Conservation (phyloP, 37 sponge, comb jelly and placozoan species). For the Spongilla lacustris region DNA sequence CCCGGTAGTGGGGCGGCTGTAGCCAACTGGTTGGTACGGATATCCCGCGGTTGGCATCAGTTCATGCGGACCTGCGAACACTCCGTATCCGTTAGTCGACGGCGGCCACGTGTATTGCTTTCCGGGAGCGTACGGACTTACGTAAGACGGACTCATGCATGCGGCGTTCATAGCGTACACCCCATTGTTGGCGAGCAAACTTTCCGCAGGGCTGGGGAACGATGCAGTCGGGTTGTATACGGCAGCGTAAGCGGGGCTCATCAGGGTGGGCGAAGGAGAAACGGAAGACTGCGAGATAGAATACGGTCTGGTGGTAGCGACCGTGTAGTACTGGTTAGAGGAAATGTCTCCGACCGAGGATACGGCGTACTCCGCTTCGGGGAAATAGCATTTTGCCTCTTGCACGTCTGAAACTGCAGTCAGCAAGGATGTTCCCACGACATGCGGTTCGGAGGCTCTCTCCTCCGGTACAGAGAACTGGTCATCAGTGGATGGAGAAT, state of each 20-base stretch:
- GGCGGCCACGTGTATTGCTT: constrained; percentile 67
- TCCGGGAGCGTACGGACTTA: constrained; percentile 55
- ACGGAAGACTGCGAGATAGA: constrained; percentile 20
- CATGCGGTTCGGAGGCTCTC: constrained; percentile 34
- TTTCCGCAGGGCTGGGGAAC: not conserved
- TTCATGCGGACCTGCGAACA: constrained; percentile 54
- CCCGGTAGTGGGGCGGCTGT: too few species aligned
- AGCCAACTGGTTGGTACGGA: too few species aligned
- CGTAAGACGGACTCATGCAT: constrained; percentile 57
- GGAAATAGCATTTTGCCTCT: constrained; percentile 26
- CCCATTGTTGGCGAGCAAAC: not conserved
- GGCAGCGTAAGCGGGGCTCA: constrained; percentile 16
- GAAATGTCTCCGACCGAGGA: constrained; percentile 12
- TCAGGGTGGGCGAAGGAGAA: constrained; percentile 23
- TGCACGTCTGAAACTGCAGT: constrained; percentile 40
- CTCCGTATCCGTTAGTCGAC: constrained; percentile 32
- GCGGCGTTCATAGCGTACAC: constrained; percentile 20
- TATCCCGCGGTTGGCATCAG: constrained; percentile 2
- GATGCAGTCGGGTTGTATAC: constrained; percentile 4
- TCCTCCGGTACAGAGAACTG: constrained; percentile 38
- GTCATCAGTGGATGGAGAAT: constrained; percentile 21
- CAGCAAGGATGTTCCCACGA: constrained; percentile 19
- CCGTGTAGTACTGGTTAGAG: not conserved
- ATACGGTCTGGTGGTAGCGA: constrained; percentile 20
- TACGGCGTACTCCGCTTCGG: constrained; percentile 30